Conservation (phyloP, 2,888 invertebrate genomes). For the Trissolcus brochymenae region DNA sequence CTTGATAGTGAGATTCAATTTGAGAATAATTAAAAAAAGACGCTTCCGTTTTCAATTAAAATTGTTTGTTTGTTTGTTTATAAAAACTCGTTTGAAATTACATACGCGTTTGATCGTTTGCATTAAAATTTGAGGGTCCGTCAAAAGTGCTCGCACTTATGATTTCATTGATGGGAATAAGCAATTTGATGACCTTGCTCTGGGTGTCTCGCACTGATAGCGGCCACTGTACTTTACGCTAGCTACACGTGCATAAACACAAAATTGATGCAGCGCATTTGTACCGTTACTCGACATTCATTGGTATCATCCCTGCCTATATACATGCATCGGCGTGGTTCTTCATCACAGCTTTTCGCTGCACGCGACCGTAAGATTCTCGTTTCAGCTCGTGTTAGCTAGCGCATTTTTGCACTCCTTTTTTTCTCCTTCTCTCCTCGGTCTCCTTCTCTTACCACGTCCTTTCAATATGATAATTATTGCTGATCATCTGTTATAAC, state of each 20-base stretch:
- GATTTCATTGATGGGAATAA: slow-evolving; percentile 24
- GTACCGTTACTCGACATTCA: slow-evolving; percentile 70
- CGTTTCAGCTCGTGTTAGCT: slow-evolving; percentile 39
- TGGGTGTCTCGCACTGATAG: slow-evolving; percentile 21
- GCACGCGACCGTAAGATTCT: slow-evolving; percentile 51
- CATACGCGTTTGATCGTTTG: too few relatives aligned
- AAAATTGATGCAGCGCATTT: slow-evolving; percentile 66
- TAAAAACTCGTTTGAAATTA: too few relatives aligned
- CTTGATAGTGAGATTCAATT: too few relatives aligned
- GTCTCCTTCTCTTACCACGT: slow-evolving; percentile 6
- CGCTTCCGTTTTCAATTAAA: too few relatives aligned
- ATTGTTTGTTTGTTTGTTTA: too few relatives aligned
- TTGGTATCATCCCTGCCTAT: slow-evolving; percentile 63
- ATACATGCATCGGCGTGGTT: slow-evolving; percentile 46
- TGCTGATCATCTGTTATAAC: slow-evolving; percentile 23
- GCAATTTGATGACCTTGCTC: slow-evolving; percentile 26
- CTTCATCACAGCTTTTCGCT: slow-evolving; percentile 52
- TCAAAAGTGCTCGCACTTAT: too few relatives aligned
- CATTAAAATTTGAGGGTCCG: too few relatives aligned
- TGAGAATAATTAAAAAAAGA: too few relatives aligned
- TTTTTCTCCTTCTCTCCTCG: background rate
- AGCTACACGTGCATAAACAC: slow-evolving; percentile 54
- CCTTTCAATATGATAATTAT: slow-evolving; percentile 33
- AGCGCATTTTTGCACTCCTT: slow-evolving; percentile 38
- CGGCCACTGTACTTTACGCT: slow-evolving; percentile 41